phyloP scores from a whole-genome alignment of 1,140 invertebrate species.

The Polypedilum vanderplanki region DNA sequence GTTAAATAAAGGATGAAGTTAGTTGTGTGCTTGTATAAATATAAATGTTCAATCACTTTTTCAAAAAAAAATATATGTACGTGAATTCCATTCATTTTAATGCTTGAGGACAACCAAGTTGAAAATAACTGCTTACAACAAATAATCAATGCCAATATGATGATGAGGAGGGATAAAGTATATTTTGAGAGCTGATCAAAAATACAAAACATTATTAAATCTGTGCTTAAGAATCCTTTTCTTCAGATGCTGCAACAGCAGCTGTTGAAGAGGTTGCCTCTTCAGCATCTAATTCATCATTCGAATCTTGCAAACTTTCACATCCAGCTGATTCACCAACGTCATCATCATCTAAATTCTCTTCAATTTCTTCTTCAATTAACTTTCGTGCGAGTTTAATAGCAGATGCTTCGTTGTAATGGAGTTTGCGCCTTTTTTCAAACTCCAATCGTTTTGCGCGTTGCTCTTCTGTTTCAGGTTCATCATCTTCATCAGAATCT shows the following conservation, averaged over 20 bases:
- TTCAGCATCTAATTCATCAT: neutral
- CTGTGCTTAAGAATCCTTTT: neutral
- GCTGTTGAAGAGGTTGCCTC: neutral
- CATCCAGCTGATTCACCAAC: neutral
- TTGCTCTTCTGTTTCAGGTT: conserved; percentile 2
- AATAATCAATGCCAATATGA: no score
- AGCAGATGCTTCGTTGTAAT: conserved; percentile 96
- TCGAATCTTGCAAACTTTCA: neutral
- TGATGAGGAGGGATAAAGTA: no score
- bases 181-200: no score
- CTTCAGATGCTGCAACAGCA: neutral
- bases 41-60: no score
- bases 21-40: no score
- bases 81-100: no score
- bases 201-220: neutral
- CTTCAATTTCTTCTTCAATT: conserved; percentile 82
- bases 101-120: no score
- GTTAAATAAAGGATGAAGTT: no score
- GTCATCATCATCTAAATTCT: conserved; percentile 62
- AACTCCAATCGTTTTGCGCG: conserved; percentile 66
- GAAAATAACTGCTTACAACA: no score
- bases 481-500: conserved; percentile 30
- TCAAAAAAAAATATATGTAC: no score
- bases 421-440: conserved; percentile 86
- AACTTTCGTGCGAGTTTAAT: conserved; percentile 83